Conservation (phyloP, 1,140 invertebrate genomes). For the Pemphigus obesinymphae region DNA sequence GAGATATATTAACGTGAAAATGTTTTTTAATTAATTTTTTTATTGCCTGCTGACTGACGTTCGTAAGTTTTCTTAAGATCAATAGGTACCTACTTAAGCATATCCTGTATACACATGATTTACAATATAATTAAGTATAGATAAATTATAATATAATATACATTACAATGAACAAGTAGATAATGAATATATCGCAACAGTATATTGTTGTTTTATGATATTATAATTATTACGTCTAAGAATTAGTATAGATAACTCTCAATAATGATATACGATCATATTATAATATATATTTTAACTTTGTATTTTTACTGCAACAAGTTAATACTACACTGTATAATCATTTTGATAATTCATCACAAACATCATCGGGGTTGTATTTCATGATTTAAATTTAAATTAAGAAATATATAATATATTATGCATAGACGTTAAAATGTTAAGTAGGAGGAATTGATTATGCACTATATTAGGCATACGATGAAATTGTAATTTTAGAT, state of each 20-base stretch:
- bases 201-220: neutral
- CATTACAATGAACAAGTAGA: neutral
- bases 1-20: too few species aligned
- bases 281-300: neutral
- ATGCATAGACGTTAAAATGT: too few species aligned
- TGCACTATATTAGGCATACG: too few species aligned
- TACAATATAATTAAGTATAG: too few species aligned
- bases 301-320: neutral
- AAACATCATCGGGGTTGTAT: neutral
- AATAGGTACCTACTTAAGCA: too few species aligned
- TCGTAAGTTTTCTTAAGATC: too few species aligned
- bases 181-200: neutral
- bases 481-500: neutral
- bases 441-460: too few species aligned
- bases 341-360: neutral
- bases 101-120: too few species aligned
- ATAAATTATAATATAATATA: neutral
- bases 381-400: too few species aligned
- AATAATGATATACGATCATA: neutral
- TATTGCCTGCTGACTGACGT: too few species aligned
- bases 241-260: neutral
- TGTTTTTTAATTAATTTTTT: too few species aligned
- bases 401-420: too few species aligned
- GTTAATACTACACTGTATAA: neutral
- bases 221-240: neutral